Evolutionary conservation across 2,113 vertebrate genomes (phyloP).

Genomic region (Collichthys lucidus): DNA sequence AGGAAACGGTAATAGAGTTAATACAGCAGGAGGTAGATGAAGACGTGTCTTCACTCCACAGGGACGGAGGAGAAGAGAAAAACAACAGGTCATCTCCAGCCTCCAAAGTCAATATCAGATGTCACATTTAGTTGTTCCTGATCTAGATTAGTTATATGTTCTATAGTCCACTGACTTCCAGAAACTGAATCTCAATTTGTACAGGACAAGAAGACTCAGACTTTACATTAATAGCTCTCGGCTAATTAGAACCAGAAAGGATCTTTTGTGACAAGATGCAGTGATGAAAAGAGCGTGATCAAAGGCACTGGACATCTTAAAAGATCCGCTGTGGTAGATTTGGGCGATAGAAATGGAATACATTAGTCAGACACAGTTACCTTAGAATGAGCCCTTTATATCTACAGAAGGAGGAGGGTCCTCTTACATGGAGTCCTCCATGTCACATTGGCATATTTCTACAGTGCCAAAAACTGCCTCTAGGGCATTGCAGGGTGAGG

Average conservation of each 20-base stretch:
- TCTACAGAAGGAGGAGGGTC: no score
- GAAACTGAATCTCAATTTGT: neutral
- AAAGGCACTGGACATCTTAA: neutral
- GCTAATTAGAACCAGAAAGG: slow-evolving; percentile 19
- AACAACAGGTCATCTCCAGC: slow-evolving; percentile 16
- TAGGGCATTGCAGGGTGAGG: no score
- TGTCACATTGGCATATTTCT: neutral
- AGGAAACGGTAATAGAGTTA: slow-evolving; percentile 51
- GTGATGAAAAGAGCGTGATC: slow-evolving; percentile 35
- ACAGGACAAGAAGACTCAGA: neutral
- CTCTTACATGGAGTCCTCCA: no score
- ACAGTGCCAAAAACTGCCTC: no score
- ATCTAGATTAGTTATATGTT: neutral
- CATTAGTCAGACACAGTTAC: no score
- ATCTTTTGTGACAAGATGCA: slow-evolving; percentile 11
- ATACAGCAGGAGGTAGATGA: slow-evolving; percentile 67
- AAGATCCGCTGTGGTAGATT: neutral
- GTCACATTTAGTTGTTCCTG: slow-evolving; percentile 3
- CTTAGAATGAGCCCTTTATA: no score
- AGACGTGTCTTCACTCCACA: slow-evolving; percentile 40
- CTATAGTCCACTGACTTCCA: neutral
- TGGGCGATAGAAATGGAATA: no score
- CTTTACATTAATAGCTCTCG: neutral
- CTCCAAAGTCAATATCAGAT: slow-evolving; percentile 14
- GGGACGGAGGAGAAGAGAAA: slow-evolving; percentile 43